Percentiles rank a stretch among this genome's conserved stretches.
Conservation (phyloP, 2,797 vertebrate species). For the Neosalanx taihuensis region DNA sequence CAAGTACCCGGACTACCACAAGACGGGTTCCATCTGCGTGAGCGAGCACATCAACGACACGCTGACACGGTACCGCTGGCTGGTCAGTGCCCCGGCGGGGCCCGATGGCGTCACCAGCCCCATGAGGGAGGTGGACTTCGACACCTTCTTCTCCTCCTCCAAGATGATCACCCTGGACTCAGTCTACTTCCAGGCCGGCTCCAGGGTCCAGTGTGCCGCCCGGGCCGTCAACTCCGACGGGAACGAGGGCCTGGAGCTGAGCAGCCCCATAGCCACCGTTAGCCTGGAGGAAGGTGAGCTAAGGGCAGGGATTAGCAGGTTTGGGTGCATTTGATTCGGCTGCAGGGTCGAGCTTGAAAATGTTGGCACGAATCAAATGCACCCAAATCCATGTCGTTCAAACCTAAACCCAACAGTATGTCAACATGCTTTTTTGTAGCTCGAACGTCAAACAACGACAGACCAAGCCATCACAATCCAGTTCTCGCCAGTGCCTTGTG, state of each 20-base stretch:
- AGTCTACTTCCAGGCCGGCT: constrained; percentile 91
- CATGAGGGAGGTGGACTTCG: constrained; percentile 90
- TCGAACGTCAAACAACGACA: too few relatives aligned
- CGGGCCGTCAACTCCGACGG: constrained; percentile 86
- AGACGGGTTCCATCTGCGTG: constrained; percentile 88
- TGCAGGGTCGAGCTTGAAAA: too few relatives aligned
- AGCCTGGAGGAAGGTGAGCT: constrained; percentile 82
- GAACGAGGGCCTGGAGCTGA: constrained; percentile 87
- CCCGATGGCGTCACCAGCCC: constrained; percentile 87
- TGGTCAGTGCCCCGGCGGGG: constrained; percentile 84
- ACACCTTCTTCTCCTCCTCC: constrained; percentile 96
- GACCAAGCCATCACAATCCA: too few relatives aligned
- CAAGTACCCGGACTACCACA: constrained; percentile 87
- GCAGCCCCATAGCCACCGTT: constrained; percentile 80
- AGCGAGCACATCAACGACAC: constrained; percentile 90
- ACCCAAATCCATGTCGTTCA: too few relatives aligned
- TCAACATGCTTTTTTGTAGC: too few relatives aligned
- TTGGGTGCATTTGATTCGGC: too few relatives aligned
- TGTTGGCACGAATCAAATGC: too few relatives aligned
- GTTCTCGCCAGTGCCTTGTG: too few relatives aligned
- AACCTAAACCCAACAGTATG: too few relatives aligned
- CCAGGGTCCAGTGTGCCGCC: constrained; percentile 87
- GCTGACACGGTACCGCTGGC: constrained; percentile 88
- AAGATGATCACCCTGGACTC: constrained; percentile 91
- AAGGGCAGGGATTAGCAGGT: not conserved